Conservation (phyloP, 2,888 invertebrate species). For the Lathronympha strigana region DNA sequence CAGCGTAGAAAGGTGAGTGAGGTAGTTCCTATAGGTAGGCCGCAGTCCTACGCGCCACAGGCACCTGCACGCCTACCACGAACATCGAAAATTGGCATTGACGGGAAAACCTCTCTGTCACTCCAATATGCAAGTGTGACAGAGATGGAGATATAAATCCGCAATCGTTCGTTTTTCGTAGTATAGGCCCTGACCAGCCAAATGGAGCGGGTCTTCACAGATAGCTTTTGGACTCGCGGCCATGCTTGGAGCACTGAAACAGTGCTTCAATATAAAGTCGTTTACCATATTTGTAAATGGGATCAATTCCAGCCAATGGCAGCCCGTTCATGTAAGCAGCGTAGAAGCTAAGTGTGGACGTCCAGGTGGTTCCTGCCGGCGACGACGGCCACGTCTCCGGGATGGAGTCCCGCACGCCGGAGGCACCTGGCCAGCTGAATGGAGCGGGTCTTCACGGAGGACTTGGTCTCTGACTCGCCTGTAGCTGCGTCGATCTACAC, state of each 20-base stretch:
- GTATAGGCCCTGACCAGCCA: constrained; percentile 62
- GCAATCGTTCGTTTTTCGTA: too few relatives aligned
- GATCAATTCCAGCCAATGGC: neutral
- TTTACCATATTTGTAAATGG: constrained; percentile 9
- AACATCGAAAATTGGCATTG: too few relatives aligned
- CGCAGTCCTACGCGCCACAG: too few relatives aligned
- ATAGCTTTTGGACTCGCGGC: constrained; percentile 61
- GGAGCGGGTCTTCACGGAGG: neutral
- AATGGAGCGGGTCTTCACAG: constrained; percentile 60
- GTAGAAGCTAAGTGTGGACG: constrained; percentile 5
- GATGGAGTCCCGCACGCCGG: neutral
- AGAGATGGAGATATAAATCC: too few relatives aligned
- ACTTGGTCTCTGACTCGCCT: neutral
- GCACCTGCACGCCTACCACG: constrained; percentile 45
- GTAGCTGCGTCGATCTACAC: neutral
- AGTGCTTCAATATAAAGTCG: neutral
- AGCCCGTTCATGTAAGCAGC: constrained; percentile 11
- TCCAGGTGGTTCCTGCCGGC: constrained; percentile 4
- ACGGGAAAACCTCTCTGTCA: too few relatives aligned
- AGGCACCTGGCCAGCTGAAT: neutral
- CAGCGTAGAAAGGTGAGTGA: too few relatives aligned
- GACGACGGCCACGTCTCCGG: constrained; percentile 5
- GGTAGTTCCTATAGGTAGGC: too few relatives aligned
- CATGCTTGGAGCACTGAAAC: too few relatives aligned
- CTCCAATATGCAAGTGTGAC: too few relatives aligned